Evolutionary conservation across 2,888 invertebrate species (phyloP), one percentile per base, ranked within the genome.

Genomic region (Resseliella maxima): DNA sequence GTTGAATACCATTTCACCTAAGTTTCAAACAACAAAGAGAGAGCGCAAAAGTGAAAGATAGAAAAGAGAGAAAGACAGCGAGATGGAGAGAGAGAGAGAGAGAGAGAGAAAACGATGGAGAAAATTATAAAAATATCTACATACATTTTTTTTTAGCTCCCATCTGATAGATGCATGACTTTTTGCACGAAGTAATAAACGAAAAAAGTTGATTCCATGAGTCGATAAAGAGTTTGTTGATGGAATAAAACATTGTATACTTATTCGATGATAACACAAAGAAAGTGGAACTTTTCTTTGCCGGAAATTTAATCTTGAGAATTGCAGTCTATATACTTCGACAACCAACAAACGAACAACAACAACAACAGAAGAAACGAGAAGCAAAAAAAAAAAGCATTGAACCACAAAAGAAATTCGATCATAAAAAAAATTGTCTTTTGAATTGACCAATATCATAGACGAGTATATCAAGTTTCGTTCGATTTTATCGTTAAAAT

Each of bases 221-320:
- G 59, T 12, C 27, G 59, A 59, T 59, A 59, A 59, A 59, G 59
- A 72, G 72, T 72, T 72, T 31, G 31, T 31, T 31, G 72, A 72
- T 72, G 72, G 31, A 27, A 72, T 72, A 31, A 5, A 59, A 59
- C 59, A 59, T 24, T 59, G 59, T 59, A 24, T 27, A 12, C 3
- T 24, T 24, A 72, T 72, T 12, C 15, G 31, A 15, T 24, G n/a
- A 72, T 72, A 15, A 72, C 35, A 35, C 1, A 31, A 31, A 35
- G 72, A 31, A 72, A 31, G 72, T 31, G 2, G 31, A 31, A 15
- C n/a, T n/a, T 27, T 35, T 31, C 15, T 6, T 15, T 18, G 15
- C 3, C 72, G 72, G 72, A 72, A 72, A 72, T 31, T 72, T 72
- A 72, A 72, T n/a, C 72, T 31, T 31, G 3, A 15, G 72, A 72